Conservation (phyloP, 2,888 invertebrate genomes). For the Megalurothrips usitatus region DNA sequence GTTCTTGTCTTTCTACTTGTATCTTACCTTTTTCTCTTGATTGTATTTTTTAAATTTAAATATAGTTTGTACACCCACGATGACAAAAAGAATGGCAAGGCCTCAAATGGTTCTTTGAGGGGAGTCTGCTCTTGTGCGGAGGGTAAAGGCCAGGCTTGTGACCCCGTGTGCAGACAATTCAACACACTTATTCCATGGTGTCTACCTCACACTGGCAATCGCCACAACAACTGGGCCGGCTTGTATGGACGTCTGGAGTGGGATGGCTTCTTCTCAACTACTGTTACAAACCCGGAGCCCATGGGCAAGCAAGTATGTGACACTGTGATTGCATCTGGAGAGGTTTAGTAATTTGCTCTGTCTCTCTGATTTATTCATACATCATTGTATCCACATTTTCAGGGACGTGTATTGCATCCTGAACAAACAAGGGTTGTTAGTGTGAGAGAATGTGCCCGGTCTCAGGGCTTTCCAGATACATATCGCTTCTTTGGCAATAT, state of each 20-base stretch:
- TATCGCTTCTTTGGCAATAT: constrained; percentile 71
- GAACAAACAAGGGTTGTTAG: constrained; percentile 76
- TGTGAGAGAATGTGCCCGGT: constrained; percentile 79
- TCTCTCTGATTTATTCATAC: constrained; percentile 31
- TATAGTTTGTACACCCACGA: constrained; percentile 52
- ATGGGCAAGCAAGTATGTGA: constrained; percentile 73
- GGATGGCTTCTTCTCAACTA: constrained; percentile 82
- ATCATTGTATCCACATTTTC: constrained; percentile 34
- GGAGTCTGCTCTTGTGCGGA: constrained; percentile 76
- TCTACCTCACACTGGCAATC: constrained; percentile 77
- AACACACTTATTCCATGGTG: constrained; percentile 86
- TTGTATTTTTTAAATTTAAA: constrained; percentile 29
- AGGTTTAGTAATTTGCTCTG: not conserved
- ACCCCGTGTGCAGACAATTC: constrained; percentile 67
- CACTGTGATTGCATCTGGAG: not conserved
- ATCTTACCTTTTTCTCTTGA: not conserved
- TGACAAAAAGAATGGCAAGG: constrained; percentile 53
- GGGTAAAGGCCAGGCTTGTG: constrained; percentile 54
- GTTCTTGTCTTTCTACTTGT: constrained; percentile 4
- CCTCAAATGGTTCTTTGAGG: constrained; percentile 51
- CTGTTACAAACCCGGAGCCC: constrained; percentile 80
- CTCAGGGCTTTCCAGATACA: constrained; percentile 76
- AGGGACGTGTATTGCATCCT: constrained; percentile 77
- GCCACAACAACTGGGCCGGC: constrained; percentile 83
- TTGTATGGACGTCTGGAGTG: constrained; percentile 75